A percentile compares a stretch with the other conserved stretches of the same genome.
These are phyloP conservation scores for Notolepis coatsorum DNA, from an alignment of 2,797 vertebrate species.

Conservation along the genomic window DNA sequence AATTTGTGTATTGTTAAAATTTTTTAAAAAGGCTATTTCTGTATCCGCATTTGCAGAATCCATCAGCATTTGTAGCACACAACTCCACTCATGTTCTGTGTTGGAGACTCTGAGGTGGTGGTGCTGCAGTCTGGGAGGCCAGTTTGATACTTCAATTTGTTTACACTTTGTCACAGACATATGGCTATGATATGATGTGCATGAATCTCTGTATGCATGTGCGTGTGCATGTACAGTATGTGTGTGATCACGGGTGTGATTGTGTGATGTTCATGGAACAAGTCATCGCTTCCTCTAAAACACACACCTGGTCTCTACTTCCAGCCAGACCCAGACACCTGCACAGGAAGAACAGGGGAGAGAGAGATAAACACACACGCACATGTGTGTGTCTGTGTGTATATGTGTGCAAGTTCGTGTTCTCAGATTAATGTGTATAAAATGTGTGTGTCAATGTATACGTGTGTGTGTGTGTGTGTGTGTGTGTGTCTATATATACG, in stretches of 20 bases:
- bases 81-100: too few species aligned
- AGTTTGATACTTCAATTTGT: background rate
- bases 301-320: background rate
- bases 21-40: too few species aligned
- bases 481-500: background rate
- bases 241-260: constrained; percentile 70
- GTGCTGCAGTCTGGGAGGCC: background rate
- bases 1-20: too few species aligned
- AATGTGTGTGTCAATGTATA: too few species aligned
- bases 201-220: background rate
- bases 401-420: background rate
- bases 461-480: background rate
- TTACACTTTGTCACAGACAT: background rate
- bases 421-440: too few species aligned
- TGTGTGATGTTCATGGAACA: constrained; percentile 80
- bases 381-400: background rate
- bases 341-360: constrained; percentile 52
- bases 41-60: too few species aligned
- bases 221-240: background rate
- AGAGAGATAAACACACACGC: background rate
- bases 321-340: constrained; percentile 77
- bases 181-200: background rate
- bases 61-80: too few species aligned
- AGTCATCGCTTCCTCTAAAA: background rate
- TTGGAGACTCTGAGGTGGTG: background rate